phyloP scores from a whole-genome alignment of 2,113 vertebrate genomes.

The Heterotis niloticus region DNA sequence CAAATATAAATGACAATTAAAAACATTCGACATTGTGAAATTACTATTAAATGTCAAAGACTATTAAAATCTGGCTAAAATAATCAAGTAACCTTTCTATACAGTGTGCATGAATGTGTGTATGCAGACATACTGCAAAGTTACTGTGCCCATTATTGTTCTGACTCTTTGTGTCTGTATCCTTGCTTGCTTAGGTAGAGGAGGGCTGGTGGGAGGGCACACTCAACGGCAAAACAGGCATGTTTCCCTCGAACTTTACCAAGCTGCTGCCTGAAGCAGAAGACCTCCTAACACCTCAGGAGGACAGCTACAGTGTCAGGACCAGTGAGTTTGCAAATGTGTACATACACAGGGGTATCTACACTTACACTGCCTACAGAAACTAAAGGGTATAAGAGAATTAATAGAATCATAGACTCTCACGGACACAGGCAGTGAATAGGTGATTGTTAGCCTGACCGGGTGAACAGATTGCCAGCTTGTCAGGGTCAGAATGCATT shows the following conservation, averaged over 20 bases:
- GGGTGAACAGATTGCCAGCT: too few relatives aligned
- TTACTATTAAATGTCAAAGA: too few relatives aligned
- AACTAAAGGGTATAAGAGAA: not conserved
- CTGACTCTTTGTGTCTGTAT: not conserved
- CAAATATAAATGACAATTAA: too few relatives aligned
- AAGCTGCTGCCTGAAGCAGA: conserved; percentile 75
- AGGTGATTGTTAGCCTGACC: too few relatives aligned
- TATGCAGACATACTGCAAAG: not conserved
- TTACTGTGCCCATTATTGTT: conserved; percentile 23
- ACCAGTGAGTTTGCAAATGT: conserved; percentile 77
- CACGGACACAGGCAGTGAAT: too few relatives aligned
- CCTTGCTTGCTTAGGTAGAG: conserved; percentile 74
- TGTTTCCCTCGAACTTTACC: conserved; percentile 99
- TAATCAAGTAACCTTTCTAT: too few relatives aligned
- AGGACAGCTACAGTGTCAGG: conserved; percentile 73
- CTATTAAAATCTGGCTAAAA: too few relatives aligned
- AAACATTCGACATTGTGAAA: too few relatives aligned
- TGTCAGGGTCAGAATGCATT: too few relatives aligned
- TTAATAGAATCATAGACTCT: too few relatives aligned
- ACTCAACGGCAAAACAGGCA: conserved; percentile 87
- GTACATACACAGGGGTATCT: conserved; percentile 16
- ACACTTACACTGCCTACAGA: conserved; percentile 7
- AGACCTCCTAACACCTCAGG: conserved; percentile 72
- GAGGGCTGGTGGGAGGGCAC: conserved; percentile 97
- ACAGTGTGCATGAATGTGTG: not conserved